Evolutionary conservation across 2,888 invertebrate species (phyloP).

Genomic region (Cabera pusaria): DNA sequence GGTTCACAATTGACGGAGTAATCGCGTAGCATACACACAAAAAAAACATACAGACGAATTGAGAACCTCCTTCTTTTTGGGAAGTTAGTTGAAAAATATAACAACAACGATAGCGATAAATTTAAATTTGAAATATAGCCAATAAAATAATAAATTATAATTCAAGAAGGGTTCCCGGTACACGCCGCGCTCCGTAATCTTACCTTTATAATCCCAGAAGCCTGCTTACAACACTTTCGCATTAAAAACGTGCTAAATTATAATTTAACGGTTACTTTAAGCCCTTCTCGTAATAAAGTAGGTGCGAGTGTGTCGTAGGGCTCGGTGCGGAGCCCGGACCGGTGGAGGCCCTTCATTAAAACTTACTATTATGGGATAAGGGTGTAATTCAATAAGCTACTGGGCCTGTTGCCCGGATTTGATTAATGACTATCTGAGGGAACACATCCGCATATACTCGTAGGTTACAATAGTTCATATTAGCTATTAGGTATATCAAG

Average conservation of each 20-base stretch:
- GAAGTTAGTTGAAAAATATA: too few relatives aligned
- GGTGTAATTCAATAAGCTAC: conserved; percentile 75
- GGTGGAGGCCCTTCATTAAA: conserved; percentile 64
- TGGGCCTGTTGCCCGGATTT: conserved; percentile 34
- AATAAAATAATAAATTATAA: too few relatives aligned
- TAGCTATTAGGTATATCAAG: too few relatives aligned
- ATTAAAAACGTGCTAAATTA: conserved; percentile 48
- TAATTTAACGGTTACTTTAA: conserved; percentile 30
- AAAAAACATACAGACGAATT: too few relatives aligned
- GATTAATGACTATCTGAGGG: conserved; percentile 19
- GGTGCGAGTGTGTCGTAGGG: conserved; percentile 18
- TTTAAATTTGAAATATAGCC: too few relatives aligned
- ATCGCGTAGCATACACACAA: too few relatives aligned
- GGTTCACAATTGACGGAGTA: too few relatives aligned
- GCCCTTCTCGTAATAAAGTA: conserved; percentile 38
- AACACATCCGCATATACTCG: conserved; percentile 11
- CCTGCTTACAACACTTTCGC: conserved; percentile 32
- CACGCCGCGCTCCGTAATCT: too few relatives aligned
- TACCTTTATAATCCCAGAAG: conserved; percentile 20
- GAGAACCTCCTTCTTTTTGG: too few relatives aligned
- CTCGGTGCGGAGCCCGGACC: conserved; percentile 16
- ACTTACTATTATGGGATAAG: conserved; percentile 66
- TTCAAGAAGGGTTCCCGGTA: too few relatives aligned
- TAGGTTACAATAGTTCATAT: too few relatives aligned
- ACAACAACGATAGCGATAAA: too few relatives aligned